A percentile compares a stretch with the other conserved stretches of the same genome.
These are phyloP conservation scores for Antechinus stuartii DNA, from an alignment of 2,113 vertebrate species.

Conservation along the genomic window DNA sequence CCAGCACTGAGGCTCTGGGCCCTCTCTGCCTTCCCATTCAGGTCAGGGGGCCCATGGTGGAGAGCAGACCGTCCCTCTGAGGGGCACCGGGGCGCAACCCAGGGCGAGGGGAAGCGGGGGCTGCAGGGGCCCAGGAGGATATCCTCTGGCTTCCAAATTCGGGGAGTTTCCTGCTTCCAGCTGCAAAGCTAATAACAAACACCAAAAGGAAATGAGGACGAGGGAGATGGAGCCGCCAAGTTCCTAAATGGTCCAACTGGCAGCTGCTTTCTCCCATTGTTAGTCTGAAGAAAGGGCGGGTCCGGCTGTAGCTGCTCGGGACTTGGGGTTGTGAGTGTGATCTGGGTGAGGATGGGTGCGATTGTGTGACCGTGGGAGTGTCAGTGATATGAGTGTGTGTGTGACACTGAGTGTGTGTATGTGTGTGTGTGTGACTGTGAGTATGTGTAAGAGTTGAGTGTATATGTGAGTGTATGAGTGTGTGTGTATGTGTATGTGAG, in stretches of 20 bases:
- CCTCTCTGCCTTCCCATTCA: no score
- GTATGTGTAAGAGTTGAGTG: no score
- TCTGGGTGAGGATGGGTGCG: no score
- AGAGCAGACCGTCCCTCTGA: constrained; percentile 83
- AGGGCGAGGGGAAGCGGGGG: neutral
- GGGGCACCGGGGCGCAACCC: constrained; percentile 56
- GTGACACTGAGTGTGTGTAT: no score
- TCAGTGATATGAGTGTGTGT: no score
- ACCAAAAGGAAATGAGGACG: constrained; percentile 80
- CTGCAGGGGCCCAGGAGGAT: neutral
- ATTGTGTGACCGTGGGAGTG: no score
- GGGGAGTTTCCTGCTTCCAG: constrained; percentile 82
- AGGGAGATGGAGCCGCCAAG: constrained; percentile 60
- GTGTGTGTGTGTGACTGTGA: no score
- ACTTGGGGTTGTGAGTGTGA: no score
- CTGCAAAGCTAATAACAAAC: constrained; percentile 77
- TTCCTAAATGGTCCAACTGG: neutral
- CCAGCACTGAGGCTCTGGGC: neutral
- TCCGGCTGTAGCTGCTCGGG: no score
- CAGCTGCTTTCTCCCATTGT: neutral
- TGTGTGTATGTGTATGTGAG: no score
- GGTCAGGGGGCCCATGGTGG: constrained; percentile 27
- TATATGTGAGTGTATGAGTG: no score
- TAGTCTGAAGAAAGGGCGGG: neutral
- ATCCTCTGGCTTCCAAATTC: constrained; percentile 60